Evolutionary conservation across 2,113 vertebrate genomes (phyloP).

Genomic region (Crotophaga sulcirostris): DNA sequence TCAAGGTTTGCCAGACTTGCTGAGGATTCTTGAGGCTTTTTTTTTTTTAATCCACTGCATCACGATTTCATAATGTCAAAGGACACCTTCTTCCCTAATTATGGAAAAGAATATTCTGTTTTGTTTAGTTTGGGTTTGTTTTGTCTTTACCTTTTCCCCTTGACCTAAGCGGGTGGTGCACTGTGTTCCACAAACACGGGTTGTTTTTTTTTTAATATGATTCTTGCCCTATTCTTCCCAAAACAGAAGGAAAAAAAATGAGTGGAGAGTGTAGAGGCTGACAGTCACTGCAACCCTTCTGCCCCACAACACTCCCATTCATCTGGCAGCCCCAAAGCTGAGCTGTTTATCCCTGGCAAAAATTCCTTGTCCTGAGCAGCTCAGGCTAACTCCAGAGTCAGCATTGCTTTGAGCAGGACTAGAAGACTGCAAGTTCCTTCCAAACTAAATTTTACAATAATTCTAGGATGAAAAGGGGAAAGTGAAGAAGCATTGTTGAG

Average conservation of each 20-base stretch:
- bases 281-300: not conserved
- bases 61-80: not conserved
- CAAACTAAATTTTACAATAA: not conserved
- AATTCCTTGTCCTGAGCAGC: not conserved
- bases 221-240: not conserved
- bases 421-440: not conserved
- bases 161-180: accelerated
- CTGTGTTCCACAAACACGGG: not conserved
- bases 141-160: not conserved
- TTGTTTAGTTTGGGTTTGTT: not conserved
- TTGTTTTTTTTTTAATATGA: not conserved
- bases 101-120: not conserved
- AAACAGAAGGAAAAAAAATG: not conserved
- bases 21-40: not conserved
- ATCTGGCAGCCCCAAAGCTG: not conserved
- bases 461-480: not conserved
- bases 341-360: not conserved
- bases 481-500: not conserved
- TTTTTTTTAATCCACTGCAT: not conserved
- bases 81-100: not conserved
- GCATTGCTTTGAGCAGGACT: not conserved
- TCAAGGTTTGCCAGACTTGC: not conserved
- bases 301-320: not conserved
- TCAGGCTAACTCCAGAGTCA: not conserved
- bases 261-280: not conserved